Evolutionary conservation across 2,113 vertebrate genomes (phyloP), one percentile per base, ranked within the genome.

Genomic region (Azemiops feae): DNA sequence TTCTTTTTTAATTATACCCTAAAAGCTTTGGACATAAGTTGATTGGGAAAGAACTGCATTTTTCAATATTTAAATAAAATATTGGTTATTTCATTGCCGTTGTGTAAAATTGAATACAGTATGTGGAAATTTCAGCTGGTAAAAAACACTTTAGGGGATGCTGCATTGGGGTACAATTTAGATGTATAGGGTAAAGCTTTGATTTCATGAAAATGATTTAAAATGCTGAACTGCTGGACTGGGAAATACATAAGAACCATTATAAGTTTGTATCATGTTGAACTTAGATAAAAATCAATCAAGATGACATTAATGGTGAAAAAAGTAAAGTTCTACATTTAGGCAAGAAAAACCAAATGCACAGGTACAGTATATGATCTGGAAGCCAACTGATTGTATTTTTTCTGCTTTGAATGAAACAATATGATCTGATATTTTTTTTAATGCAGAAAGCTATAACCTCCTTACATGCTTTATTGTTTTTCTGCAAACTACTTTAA

Each of bases 1-100:
- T 95, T 27, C 14, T 53, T 95, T 47, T 23, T 89, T 92, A 92
- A 55, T n/a, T 90, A 23, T 91, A 20, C 12, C 89, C 27, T 94
- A 89, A 69, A 74, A 87, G 92, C 5, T 50, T 92, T 9, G 89
- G 47, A 94, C 86, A 89, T 43, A 90, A 54, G 74, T 60, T 14
- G 54, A 64, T 16, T 86, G 74, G 74, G 23, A 47, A 90, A 90
- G 55, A 90, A 58, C 81, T 52, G 81, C 87, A 1, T 91, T 95
- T 20, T 0, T 47, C 8, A 69, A 5, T 88, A 90, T 91, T 45
- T 8, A 39, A 91, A 27, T 57, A 69, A 89, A 18, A 86, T 81
- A 9, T 34, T 81, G n/a, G 14, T 34, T 74, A 74, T 74, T 74
- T 74, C n/a, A 34, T 20, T 39, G n/a, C 5, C 27, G 10, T 64